Conservation (phyloP, 2,888 invertebrate species). For the Lasius fuliginosus region DNA sequence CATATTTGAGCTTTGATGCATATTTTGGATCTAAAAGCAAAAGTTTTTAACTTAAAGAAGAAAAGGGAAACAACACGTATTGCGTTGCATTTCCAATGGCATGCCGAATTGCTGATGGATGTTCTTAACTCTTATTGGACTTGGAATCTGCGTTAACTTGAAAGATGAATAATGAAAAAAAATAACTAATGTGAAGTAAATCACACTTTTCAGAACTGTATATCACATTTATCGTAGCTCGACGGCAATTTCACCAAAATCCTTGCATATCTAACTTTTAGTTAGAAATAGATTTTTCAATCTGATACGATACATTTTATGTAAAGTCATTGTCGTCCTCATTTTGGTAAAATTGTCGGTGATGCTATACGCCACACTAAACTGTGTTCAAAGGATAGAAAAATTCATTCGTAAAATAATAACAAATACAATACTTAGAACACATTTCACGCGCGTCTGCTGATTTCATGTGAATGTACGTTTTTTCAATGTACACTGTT, state of each 20-base stretch:
- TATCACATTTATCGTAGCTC: conserved; percentile 82
- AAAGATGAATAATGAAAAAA: conserved; percentile 75
- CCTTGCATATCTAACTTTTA: conserved; percentile 63
- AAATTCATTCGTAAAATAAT: conserved; percentile 77
- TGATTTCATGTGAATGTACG: conserved; percentile 79
- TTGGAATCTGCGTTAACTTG: conserved; percentile 78
- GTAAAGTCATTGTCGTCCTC: conserved; percentile 63
- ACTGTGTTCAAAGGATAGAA: conserved; percentile 85
- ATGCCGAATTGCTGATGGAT: conserved; percentile 75
- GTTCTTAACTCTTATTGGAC: conserved; percentile 79
- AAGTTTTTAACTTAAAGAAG: conserved; percentile 14
- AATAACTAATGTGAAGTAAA: conserved; percentile 76
- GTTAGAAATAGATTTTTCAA: conserved; percentile 65
- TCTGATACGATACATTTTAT: conserved; percentile 62
- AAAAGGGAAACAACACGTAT: conserved; percentile 35
- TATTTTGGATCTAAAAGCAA: conserved; percentile 25
- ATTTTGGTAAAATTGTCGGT: conserved; percentile 82
- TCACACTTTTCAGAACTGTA: conserved; percentile 82
- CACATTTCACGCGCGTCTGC: conserved; percentile 79
- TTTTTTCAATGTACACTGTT: conserved; percentile 7
- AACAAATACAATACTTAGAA: conserved; percentile 75
- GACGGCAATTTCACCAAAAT: conserved; percentile 81
- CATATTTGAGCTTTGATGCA: conserved; percentile 20
- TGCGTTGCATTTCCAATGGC: conserved; percentile 85
- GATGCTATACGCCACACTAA: conserved; percentile 84